Base-by-base conservation (phyloP, 2,888 invertebrate genomes). In the Diaphora mendica region DNA sequence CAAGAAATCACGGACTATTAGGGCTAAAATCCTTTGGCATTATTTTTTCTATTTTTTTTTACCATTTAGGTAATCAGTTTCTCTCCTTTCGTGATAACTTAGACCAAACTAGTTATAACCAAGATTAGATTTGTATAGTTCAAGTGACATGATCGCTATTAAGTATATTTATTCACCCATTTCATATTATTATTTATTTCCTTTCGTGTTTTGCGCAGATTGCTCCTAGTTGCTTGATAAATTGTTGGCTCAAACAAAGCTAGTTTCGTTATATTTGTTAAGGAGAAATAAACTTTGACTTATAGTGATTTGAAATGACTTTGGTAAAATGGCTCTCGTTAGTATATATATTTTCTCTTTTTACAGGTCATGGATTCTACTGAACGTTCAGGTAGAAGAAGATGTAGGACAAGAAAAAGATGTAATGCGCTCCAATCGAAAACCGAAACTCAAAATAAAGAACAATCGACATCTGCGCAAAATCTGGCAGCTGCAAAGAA, bases 281-380 rank as follows among this genome's bases (percentile, higher is more conserved):
- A n/a, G n/a, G n/a, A n/a, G 13, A 39, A n/a, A n/a, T 23, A 65
- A 35, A 35, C 20, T 30, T 65, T 39, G 3, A 65, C 5, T 42
- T 39, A 3, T 59, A 15, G 26, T 26, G 59, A 35, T 65, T 15
- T 39, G n/a, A 35, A 13, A 66, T n/a, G 15, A 13, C 3, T 13
- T 26, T 26, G 11, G n/a, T 26, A 66, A 44, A 9, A 17, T 26
- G 5, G 23, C 20, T 48, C 48, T 48, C 3, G 30, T 67, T 7
- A 33, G 23, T 65, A 17, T 17, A 30, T 3, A 33, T 48, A 30
- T 13, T 26, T 39, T 30, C 55, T 73, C 35, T 5, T 69, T 55
- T 42, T 33, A 65, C 73, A 73, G 73, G 17, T 73, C 3, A 39
- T 64, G 68, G 48, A 51, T 4, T 42, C 9, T 26, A 30, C 2